Evolutionary conservation across 2,113 vertebrate genomes (phyloP), one percentile per base, ranked within the genome.

Genomic region (Arothron firmamentum): DNA sequence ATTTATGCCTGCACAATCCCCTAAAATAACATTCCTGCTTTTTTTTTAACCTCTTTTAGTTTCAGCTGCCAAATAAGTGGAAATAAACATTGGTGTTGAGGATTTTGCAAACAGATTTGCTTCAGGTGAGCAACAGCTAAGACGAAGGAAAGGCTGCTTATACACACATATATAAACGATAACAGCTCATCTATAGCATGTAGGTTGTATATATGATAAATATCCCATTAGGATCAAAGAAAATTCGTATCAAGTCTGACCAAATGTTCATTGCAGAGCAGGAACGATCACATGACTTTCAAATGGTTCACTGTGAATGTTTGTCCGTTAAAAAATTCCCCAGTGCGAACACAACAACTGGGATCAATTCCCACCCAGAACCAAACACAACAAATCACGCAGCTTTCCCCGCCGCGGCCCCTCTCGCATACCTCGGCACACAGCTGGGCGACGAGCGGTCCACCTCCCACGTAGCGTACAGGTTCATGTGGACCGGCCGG

Each of bases 391-490:
- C 11, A 62, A 62, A 53, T 66, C 71, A 72, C n/a, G 64, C 17
- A 23, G 3, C 15, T 17, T 23, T 41, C 5, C 1, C 6, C 14
- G 6, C 20, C 18, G 16, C 5, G 21, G 1, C 20, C 51, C 23
- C 62, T 20, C 15, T 13, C 42, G 64, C 84, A 8, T 83, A 95
- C 93, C 93, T 93, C 70, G 94, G 94, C 82, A 95, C 93, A 74
- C 94, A 95, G 90, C 93, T 94, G 78, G 93, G 91, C 13, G 93
- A 94, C 56, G 93, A 93, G 54, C 94, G 91, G 87, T 95, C 94
- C 84, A 94, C 93, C 80, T 95, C 94, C 94, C 94, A 95, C 82
- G 93, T 94, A 23, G 94, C 94, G 81, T 91, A 95, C 78, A 95
- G 92, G 90, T 94, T 95, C 94, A 95, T 95, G 81, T 94, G 93